These are phyloP conservation scores for Philypnodon macrostomus DNA, from an alignment of 2,797 vertebrate genomes.

Conservation along the genomic window DNA sequence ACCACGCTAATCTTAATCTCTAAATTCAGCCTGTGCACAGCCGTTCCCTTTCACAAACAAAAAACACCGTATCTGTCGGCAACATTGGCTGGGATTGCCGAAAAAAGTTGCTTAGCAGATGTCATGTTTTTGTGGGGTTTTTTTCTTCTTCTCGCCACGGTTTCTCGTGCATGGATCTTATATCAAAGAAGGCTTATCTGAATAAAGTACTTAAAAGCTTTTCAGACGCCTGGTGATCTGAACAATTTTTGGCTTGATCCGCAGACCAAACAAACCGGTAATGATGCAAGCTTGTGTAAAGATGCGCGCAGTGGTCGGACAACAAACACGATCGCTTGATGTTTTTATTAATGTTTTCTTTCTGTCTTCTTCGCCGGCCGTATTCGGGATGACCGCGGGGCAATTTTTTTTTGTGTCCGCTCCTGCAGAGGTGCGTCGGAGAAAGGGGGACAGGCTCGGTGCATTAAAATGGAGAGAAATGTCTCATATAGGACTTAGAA, in stretches of 20 bases:
- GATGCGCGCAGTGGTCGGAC: slow-evolving; percentile 68
- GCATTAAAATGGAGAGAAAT: slow-evolving; percentile 27
- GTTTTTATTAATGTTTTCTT: slow-evolving; percentile 73
- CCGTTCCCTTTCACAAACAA: slow-evolving; percentile 48
- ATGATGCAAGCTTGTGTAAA: slow-evolving; percentile 78
- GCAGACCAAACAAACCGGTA: slow-evolving; percentile 75
- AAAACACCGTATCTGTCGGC: slow-evolving; percentile 54
- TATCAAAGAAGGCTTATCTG: slow-evolving; percentile 73
- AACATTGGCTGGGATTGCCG: slow-evolving; percentile 41
- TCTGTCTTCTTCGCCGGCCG: slow-evolving; percentile 51
- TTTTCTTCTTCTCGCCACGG: slow-evolving; percentile 62
- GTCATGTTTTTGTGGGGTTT: slow-evolving; percentile 69
- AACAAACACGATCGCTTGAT: slow-evolving; percentile 69
- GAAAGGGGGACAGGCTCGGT: slow-evolving; percentile 30
- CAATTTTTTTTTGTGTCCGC: slow-evolving; percentile 35
- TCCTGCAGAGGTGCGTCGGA: slow-evolving; percentile 55
- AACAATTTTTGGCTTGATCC: slow-evolving; percentile 73
- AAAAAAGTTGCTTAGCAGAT: slow-evolving; percentile 70
- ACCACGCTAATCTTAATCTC: slow-evolving; percentile 26
- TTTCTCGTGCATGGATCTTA: slow-evolving; percentile 68
- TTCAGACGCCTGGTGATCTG: slow-evolving; percentile 74
- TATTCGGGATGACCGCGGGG: slow-evolving; percentile 24
- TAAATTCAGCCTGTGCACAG: slow-evolving; percentile 13
- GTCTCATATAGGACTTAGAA: slow-evolving; percentile 40
- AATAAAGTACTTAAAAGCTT: slow-evolving; percentile 79